Conservation (phyloP, 2,888 invertebrate species). For the Silvanus unidentatus region DNA sequence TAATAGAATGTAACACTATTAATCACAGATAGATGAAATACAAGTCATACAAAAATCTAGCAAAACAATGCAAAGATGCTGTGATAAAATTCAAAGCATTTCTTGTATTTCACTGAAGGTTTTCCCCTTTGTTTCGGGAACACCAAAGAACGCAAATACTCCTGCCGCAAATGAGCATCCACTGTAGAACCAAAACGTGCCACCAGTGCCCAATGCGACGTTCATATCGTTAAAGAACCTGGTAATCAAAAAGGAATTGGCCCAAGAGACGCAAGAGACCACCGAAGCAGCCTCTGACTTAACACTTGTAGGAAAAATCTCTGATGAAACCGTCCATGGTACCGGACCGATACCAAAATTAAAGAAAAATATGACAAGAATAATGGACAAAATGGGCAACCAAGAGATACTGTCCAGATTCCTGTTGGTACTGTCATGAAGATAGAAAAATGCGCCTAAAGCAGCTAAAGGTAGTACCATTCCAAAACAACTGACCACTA, state of each 20-base stretch:
- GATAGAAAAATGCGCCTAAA: conserved; percentile 44
- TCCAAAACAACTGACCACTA: conserved; percentile 62
- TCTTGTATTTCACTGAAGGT: conserved; percentile 28
- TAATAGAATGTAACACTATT: no score
- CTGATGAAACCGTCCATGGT: conserved; percentile 76
- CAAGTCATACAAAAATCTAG: no score
- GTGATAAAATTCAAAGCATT: neutral
- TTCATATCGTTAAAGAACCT: conserved; percentile 59
- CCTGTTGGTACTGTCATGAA: conserved; percentile 51
- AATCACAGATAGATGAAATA: no score
- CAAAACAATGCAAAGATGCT: no score
- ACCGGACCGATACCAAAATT: conserved; percentile 69
- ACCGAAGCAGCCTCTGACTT: conserved; percentile 68
- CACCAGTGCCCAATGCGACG: conserved; percentile 52
- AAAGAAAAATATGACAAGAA: conserved; percentile 67
- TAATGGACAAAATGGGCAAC: conserved; percentile 64
- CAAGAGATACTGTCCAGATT: conserved; percentile 51
- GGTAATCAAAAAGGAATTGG: conserved; percentile 65
- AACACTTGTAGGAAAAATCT: conserved; percentile 71
- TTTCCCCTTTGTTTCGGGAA: conserved; percentile 30
- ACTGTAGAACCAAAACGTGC: conserved; percentile 67
- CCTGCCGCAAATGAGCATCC: conserved; percentile 55
- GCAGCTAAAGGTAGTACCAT: conserved; percentile 59
- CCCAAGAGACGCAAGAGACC: conserved; percentile 70
- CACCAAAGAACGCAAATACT: conserved; percentile 54